Conservation (phyloP, 2,888 invertebrate genomes). For the Tetropium fuscum region DNA sequence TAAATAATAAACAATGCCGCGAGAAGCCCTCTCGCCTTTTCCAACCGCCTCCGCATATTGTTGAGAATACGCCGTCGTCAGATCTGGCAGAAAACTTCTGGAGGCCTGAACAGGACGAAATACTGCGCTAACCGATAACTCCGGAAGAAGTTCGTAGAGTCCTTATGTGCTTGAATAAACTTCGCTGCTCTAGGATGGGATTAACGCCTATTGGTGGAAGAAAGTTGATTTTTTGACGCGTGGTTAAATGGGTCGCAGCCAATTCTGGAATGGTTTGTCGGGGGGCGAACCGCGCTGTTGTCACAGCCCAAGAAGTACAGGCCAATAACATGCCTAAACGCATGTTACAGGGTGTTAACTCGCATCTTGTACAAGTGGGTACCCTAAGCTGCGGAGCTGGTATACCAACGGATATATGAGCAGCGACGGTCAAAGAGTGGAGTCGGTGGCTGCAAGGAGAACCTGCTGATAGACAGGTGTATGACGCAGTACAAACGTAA, state of each 20-base stretch:
- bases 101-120: no score
- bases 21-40: no score
- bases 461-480: not conserved
- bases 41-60: no score
- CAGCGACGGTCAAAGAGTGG: not conserved
- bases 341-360: not conserved
- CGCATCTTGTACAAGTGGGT: not conserved
- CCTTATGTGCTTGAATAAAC: not conserved
- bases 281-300: not conserved
- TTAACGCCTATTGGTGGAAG: not conserved
- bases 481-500: not conserved
- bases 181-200: not conserved
- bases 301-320: conserved; percentile 2
- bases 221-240: not conserved
- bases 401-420: not conserved
- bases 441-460: conserved; percentile 4
- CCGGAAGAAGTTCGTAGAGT: not conserved
- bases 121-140: no score
- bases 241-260: not conserved
- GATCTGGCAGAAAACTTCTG: no score
- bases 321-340: not conserved
- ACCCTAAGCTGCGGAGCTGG: not conserved
- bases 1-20: no score
- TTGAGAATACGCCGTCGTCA: no score
- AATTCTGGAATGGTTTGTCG: not conserved